Evolutionary conservation across 1,140 invertebrate species (phyloP).

Genomic region (Microplitis mediator): DNA sequence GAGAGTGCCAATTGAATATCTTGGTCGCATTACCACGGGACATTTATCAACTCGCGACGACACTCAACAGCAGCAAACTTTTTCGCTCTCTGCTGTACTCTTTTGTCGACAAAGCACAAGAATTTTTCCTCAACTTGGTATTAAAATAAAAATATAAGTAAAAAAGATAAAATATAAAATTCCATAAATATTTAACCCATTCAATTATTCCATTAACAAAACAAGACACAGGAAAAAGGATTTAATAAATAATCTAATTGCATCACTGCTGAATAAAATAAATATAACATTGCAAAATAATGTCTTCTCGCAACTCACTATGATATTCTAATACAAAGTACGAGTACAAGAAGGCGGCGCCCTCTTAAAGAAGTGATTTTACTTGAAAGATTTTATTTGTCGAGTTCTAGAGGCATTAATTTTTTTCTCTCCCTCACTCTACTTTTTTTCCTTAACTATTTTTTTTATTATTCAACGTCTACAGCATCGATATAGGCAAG

Average conservation of each 20-base stretch:
- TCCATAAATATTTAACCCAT: too few species aligned
- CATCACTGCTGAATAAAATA: too few species aligned
- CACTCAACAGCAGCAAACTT: background rate
- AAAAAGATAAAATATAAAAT: background rate
- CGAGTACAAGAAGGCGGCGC: background rate
- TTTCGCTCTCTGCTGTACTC: background rate
- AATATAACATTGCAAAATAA: background rate
- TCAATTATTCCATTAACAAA: too few species aligned
- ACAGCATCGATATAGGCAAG: too few species aligned
- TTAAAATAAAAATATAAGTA: too few species aligned
- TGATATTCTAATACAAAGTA: background rate
- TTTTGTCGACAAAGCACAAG: slow-evolving; percentile 4
- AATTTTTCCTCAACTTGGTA: background rate
- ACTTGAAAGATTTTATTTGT: slow-evolving; percentile 18
- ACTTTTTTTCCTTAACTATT: background rate
- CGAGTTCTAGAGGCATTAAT: background rate
- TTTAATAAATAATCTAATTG: too few species aligned
- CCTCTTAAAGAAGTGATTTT: slow-evolving; percentile 6
- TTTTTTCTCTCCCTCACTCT: background rate
- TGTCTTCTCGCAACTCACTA: background rate
- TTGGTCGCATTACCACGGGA: background rate
- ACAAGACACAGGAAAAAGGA: too few species aligned
- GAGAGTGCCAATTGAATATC: background rate
- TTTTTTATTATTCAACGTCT: too few species aligned
- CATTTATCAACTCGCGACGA: background rate